Percentiles rank a stretch among this genome's conserved stretches.
These are phyloP conservation scores for Macquaria ambigua DNA, from an alignment of 2,113 vertebrate genomes.

Conservation along the genomic window DNA sequence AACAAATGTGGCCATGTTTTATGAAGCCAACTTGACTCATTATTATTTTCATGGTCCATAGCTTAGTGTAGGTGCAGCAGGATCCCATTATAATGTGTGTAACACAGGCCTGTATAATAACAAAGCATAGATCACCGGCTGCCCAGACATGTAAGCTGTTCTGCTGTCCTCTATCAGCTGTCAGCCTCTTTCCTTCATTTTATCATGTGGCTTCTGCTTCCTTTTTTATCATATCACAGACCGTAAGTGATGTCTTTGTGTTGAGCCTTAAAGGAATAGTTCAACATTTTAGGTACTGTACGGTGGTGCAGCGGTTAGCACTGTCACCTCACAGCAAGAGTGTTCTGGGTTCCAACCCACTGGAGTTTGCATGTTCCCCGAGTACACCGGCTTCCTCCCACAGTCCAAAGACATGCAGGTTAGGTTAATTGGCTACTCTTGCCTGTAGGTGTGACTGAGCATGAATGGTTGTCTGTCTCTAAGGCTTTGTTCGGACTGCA, in stretches of 20 bases:
- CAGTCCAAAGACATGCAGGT: no score
- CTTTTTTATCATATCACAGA: neutral
- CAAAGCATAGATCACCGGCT: conserved; percentile 20
- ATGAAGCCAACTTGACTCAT: conserved; percentile 45
- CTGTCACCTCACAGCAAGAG: no score
- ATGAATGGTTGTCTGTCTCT: no score
- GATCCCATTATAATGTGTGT: conserved; percentile 19
- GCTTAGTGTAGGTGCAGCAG: conserved; percentile 12
- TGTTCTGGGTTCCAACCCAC: no score
- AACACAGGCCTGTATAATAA: conserved; percentile 20
- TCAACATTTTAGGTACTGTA: neutral
- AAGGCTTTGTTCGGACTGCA: no score
- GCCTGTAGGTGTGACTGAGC: no score
- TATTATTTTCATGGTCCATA: conserved; percentile 43
- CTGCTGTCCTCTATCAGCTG: conserved; percentile 2
- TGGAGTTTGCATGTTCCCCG: no score
- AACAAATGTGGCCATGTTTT: conserved; percentile 55
- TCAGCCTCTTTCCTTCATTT: neutral
- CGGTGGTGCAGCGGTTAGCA: no score
- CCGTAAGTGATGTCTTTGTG: neutral
- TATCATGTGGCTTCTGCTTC: neutral
- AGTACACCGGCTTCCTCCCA: no score
- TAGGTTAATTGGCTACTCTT: no score
- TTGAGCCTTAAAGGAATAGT: neutral
- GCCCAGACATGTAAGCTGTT: neutral